phyloP scores from a whole-genome alignment of 2,113 vertebrate genomes.

The Odontophorus gujanensis region DNA sequence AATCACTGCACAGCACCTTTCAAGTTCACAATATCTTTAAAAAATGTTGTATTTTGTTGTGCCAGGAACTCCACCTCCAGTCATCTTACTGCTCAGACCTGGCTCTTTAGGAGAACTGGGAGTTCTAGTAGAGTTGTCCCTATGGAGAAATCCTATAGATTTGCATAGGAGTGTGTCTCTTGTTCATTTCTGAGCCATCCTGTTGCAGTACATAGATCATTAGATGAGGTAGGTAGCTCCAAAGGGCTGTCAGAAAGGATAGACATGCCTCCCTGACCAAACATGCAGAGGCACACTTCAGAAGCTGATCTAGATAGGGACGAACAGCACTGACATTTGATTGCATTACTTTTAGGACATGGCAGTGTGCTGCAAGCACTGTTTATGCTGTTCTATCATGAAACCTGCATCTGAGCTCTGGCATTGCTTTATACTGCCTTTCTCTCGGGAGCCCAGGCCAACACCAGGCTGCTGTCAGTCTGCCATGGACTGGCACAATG shows the following conservation, averaged over 20 bases:
- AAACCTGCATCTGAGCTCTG: neutral
- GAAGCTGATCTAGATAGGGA: neutral
- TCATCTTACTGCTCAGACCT: neutral
- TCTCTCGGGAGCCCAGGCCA: neutral
- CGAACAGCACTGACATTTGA: rapidly evolving
- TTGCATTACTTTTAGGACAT: rapidly evolving
- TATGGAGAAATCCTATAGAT: neutral
- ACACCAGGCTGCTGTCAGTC: neutral
- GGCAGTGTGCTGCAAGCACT: neutral
- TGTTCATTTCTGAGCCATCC: neutral
- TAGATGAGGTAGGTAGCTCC: neutral
- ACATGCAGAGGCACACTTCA: neutral
- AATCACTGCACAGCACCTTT: neutral
- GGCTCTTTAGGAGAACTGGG: neutral
- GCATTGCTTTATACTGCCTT: neutral
- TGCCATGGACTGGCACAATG: neutral
- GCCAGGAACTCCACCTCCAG: neutral
- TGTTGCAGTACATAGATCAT: rapidly evolving
- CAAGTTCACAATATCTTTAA: neutral
- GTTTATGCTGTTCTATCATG: neutral
- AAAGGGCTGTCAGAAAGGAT: neutral
- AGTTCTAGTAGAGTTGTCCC: neutral
- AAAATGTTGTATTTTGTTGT: neutral
- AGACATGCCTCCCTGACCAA: rapidly evolving
- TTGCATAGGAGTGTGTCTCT: neutral